Evolutionary conservation across 2,113 vertebrate species (phyloP), one percentile per base, ranked within the genome.

Genomic region (Blennius ocellaris): DNA sequence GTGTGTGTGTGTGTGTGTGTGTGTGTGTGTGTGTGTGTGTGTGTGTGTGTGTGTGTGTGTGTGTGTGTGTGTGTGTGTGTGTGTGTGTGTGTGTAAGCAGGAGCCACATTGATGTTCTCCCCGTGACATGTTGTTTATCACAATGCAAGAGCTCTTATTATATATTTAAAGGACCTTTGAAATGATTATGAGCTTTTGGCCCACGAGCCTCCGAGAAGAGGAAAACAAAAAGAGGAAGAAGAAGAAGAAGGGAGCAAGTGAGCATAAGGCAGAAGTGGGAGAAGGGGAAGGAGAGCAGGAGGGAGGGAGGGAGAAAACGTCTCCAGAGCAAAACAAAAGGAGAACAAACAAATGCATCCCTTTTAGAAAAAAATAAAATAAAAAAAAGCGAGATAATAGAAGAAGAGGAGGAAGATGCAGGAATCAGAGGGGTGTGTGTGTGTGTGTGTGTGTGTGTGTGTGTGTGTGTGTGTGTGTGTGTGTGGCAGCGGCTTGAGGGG

Each of bases 151-250:
- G 71, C 44, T 82, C 91, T 89, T 91, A 90, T 92, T 91, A 91
- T 80, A 93, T 89, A 92, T 94, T 93, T 93, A 91, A 91, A 90
- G 78, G 87, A 83, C 87, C 84, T 91, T 90, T 94, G 88, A 92
- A 93, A 94, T 92, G 87, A 93, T 94, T 90, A 92, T 93, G 90
- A 93, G 91, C 81, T 90, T 82, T 85, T 86, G 87, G 89, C 90
- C 91, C 84, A 81, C 39, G 5, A 88, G 87, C 80, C 86, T 87
- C 66, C 8, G 52, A 78, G 65, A 40, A 54, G 73, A 81, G 69
- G 86, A 76, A 83, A 81, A 85, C 51, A 87, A 86, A 86, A 82
- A 30, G 21, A 30, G 4, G 21, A 30, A 30, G 21, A 30, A 30
- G 21, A 30, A 30, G 21, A 30, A 30, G 21, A 30, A 30, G 55